Base-by-base conservation (phyloP, 2,113 vertebrate species). In the Picathartes gymnocephalus region DNA sequence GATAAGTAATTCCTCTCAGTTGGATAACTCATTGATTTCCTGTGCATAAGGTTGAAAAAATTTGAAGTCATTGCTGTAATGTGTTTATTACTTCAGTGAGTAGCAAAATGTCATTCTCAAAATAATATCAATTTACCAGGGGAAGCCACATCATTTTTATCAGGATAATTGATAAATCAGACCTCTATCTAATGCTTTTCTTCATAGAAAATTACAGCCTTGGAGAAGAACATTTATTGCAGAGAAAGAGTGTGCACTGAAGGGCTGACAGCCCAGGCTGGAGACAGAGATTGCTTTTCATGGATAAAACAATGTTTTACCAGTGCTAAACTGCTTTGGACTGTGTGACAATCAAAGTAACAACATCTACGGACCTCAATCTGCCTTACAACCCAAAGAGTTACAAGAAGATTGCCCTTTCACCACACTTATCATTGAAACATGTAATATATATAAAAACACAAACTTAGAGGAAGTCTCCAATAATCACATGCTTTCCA, bases 61-160 rank as follows among this genome's bases (percentile, higher is more conserved):
- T 50, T 39, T 16, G 33, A 95, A 96, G n/a, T 30, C 8, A 30
- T 44, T 35, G 8, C 21, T 91, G 31, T 68, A 53, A 68, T 39
- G 18, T 86, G 44, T 91, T 90, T 82, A 85, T 95, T 95, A 96
- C 90, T 95, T 54, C 91, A 97, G 73, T 28, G 48, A 64, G 64
- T 68, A 53, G 74, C 81, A 85, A 95, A 89, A 94, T 35, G n/a
- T 28, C 48, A 37, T 93, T 87, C 87, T 94, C 96, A 95, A 97
- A 96, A 95, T 96, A 93, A 17, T 95, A 69, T 18, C 76, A 44
- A 65, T 47, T 84, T 85, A 81, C 71, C 58, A 68, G 44, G 91
- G 69, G 83, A 93, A 95, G 51, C 35, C 90, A 86, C n/a, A 90
- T 80, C 40, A 93, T 95, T 97, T 88, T 95, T 95, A 90, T 72